Conservation (phyloP, 2,113 vertebrate species). For the Anser cygnoides region DNA sequence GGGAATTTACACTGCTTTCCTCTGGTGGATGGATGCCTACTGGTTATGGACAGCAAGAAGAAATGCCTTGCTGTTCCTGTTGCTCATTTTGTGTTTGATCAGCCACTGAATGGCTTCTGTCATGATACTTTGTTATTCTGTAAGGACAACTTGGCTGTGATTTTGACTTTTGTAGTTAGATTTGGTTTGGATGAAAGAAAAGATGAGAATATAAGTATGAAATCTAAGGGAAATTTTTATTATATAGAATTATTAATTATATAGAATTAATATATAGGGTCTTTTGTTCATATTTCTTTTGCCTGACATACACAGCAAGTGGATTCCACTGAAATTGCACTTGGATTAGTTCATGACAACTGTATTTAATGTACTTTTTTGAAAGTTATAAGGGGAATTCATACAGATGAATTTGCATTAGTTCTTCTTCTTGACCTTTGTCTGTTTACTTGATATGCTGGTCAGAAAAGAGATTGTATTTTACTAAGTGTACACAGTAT, state of each 20-base stretch:
- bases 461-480: neutral
- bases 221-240: neutral
- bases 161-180: neutral
- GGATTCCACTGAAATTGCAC: neutral
- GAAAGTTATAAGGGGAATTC: neutral
- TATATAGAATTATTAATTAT: too few species aligned
- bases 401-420: neutral
- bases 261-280: neutral
- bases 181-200: neutral
- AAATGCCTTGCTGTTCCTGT: neutral
- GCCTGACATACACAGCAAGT: neutral
- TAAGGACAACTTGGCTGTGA: neutral
- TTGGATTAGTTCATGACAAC: neutral
- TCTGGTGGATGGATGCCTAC: neutral
- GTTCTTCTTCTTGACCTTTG: neutral
- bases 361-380: neutral
- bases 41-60: neutral
- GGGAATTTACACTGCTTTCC: neutral
- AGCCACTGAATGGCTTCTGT: neutral
- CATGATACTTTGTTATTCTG: neutral
- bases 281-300: slow-evolving; percentile 13
- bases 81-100: neutral
- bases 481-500: neutral
- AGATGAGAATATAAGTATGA: neutral
- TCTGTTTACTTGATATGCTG: neutral